A percentile compares a stretch with the other conserved stretches of the same genome.
Evolutionary conservation across 2,888 invertebrate species (phyloP).

Genomic region (Stenoptilia bipunctidactyla): DNA sequence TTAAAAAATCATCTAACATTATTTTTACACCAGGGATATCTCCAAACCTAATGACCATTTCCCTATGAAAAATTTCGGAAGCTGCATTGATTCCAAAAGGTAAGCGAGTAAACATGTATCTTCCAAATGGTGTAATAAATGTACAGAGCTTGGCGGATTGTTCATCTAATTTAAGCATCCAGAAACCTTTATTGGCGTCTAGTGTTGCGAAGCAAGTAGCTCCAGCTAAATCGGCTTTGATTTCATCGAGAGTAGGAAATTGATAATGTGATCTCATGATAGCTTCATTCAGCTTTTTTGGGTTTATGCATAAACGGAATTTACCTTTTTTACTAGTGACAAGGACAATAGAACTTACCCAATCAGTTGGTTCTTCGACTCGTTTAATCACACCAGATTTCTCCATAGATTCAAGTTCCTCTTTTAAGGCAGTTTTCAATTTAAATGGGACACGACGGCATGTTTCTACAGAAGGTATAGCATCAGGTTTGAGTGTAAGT

Average conservation of each 20-base stretch:
- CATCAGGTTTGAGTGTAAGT: neutral
- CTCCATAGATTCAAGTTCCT: neutral
- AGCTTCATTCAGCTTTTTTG: conserved; percentile 16
- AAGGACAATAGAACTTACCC: conserved; percentile 15
- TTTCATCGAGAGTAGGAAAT: conserved; percentile 17
- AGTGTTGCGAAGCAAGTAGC: conserved; percentile 15
- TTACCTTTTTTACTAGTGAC: conserved; percentile 14
- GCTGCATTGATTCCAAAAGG: too few relatives aligned
- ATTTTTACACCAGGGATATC: too few relatives aligned
- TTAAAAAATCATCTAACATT: too few relatives aligned
- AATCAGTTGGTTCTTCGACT: too few relatives aligned
- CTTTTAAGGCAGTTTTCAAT: neutral
- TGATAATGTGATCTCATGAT: conserved; percentile 16
- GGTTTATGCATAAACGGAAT: conserved; percentile 17
- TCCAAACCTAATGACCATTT: too few relatives aligned
- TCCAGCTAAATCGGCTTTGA: conserved; percentile 8
- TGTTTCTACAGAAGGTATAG: neutral
- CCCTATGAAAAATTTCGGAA: too few relatives aligned
- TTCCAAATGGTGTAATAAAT: too few relatives aligned
- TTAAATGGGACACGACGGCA: conserved; percentile 1
- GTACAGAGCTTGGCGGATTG: too few relatives aligned
- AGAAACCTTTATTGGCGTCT: too few relatives aligned
- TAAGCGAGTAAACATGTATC: too few relatives aligned
- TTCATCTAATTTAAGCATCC: too few relatives aligned
- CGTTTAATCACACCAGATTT: neutral